A percentile compares a stretch with the other conserved stretches of the same genome.
phyloP scores from a whole-genome alignment of 2,888 invertebrate species.

The Tenthredo notha region DNA sequence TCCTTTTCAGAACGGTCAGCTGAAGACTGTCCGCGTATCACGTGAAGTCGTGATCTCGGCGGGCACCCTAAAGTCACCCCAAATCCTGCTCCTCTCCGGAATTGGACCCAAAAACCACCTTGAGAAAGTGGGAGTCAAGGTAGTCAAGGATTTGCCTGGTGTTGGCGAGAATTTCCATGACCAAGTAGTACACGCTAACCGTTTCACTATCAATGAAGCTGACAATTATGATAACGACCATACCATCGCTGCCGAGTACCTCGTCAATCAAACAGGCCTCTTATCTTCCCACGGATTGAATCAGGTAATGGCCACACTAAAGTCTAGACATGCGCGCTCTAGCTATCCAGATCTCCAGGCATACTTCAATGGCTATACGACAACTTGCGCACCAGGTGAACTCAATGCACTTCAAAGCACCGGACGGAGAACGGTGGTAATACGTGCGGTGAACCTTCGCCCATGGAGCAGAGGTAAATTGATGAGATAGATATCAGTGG shows the following conservation, averaged over 20 bases:
- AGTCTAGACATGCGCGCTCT: constrained; percentile 82
- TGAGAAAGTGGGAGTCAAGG: background rate
- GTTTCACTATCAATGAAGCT: background rate
- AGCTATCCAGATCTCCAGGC: constrained; percentile 85
- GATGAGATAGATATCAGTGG: background rate
- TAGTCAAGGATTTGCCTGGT: background rate
- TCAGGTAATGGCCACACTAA: constrained; percentile 80
- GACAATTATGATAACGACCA: constrained; percentile 76
- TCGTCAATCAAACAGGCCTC: constrained; percentile 74
- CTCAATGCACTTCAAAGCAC: constrained; percentile 73
- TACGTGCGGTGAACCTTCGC: constrained; percentile 80
- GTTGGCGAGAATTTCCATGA: background rate
- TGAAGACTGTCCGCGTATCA: background rate
- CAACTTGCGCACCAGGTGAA: constrained; percentile 81
- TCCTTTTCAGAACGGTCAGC: background rate
- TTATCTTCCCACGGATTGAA: constrained; percentile 66
- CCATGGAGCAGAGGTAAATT: constrained; percentile 83
- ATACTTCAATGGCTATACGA: constrained; percentile 84
- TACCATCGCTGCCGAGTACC: constrained; percentile 83
- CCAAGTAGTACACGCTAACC: background rate
- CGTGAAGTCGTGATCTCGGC: background rate
- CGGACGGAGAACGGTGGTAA: constrained; percentile 64
- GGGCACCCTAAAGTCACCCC: background rate
- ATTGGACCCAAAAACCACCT: background rate
- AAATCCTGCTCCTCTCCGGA: background rate